These are phyloP conservation scores for Trididemnum miniatum DNA, from an alignment of 23 tunicate species.

Conservation along the genomic window DNA sequence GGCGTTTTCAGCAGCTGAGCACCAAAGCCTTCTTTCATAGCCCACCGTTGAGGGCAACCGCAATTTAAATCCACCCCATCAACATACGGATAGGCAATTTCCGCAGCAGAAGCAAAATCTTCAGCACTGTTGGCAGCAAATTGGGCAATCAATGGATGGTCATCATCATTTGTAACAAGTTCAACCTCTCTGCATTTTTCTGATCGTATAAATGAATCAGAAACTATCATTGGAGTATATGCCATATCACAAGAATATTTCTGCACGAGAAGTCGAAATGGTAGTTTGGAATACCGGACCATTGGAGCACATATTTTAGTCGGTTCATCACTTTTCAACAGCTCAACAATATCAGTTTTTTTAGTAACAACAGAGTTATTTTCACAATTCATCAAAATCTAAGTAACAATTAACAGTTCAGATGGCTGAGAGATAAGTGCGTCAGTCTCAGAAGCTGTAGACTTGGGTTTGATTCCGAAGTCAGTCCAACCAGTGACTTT, in stretches of 20 bases:
- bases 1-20: conserved; percentile 73
- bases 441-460: too few species aligned
- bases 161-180: conserved; percentile 46
- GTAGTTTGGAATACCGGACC: conserved; percentile 92
- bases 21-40: conserved; percentile 92
- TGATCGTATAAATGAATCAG: conserved; percentile 82
- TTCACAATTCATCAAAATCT: neutral
- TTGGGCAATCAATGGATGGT: conserved; percentile 83
- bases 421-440: too few species aligned
- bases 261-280: conserved; percentile 69
- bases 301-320: conserved; percentile 93
- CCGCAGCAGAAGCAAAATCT: conserved; percentile 73
- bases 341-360: conserved; percentile 31
- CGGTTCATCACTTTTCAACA: conserved; percentile 25
- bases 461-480: too few species aligned
- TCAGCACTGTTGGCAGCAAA: conserved; percentile 87
- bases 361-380: neutral
- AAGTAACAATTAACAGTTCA: too few species aligned
- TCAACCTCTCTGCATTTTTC: conserved; percentile 74
- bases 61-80: conserved; percentile 92
- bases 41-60: conserved; percentile 98
- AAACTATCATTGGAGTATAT: conserved; percentile 92
- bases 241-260: conserved; percentile 83
- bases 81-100: conserved; percentile 70
- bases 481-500: too few species aligned